phyloP scores from a whole-genome alignment of 2,888 invertebrate genomes.

The Slavum lentiscoides region DNA sequence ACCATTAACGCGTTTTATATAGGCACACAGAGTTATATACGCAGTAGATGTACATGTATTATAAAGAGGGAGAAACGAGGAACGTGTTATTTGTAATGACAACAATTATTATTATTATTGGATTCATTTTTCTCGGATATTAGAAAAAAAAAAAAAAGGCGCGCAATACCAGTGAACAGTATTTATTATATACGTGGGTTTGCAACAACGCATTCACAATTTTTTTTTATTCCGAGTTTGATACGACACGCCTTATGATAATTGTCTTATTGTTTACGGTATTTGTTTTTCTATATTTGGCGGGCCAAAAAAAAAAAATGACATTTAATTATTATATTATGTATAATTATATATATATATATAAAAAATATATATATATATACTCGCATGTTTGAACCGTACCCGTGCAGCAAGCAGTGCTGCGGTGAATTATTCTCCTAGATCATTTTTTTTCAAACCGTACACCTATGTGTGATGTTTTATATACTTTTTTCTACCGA shows the following conservation, averaged over 20 bases:
- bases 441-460: constrained; percentile 25
- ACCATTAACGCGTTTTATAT: not conserved
- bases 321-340: constrained; percentile 26
- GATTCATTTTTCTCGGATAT: not conserved
- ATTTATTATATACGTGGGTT: not conserved
- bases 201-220: no score
- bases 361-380: no score
- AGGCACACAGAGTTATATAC: not conserved
- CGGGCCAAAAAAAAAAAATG: constrained; percentile 24
- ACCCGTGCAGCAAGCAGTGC: constrained; percentile 16
- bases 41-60: not conserved
- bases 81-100: no score
- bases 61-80: not conserved
- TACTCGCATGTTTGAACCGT: not conserved
- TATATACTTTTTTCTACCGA: not conserved
- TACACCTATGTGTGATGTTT: constrained; percentile 5
- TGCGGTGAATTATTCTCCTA: not conserved
- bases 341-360: no score
- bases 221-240: not conserved
- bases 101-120: not conserved
- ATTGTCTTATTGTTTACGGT: not conserved
- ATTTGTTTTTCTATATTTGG: constrained; percentile 28
- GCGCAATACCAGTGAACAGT: no score
- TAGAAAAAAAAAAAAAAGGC: not conserved
- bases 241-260: constrained; percentile 29